These are phyloP conservation scores for Heliconius ismenius DNA, from an alignment of 2,888 invertebrate genomes.

Conservation along the genomic window DNA sequence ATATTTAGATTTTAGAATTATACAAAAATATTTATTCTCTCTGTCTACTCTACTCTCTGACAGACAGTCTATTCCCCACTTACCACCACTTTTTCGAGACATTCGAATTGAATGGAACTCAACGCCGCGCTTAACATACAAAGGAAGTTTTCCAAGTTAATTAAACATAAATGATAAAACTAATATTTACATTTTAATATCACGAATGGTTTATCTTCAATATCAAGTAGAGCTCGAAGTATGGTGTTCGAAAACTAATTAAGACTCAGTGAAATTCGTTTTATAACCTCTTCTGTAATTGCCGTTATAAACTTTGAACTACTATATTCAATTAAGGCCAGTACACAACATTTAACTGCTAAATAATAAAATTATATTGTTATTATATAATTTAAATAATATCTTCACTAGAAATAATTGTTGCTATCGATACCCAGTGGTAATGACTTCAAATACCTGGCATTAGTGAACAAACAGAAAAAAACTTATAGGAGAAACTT, in stretches of 20 bases:
- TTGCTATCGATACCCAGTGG: no score
- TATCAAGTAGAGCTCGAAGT: constrained; percentile 23
- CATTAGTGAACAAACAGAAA: no score
- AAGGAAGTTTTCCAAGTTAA: background rate
- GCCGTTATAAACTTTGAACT: constrained; percentile 33
- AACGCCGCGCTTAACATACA: background rate
- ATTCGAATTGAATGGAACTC: background rate
- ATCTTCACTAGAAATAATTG: no score
- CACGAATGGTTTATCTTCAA: background rate
- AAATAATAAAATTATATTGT: no score
- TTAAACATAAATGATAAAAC: background rate
- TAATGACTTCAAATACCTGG: no score
- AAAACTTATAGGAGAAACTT: no score
- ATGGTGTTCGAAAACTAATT: constrained; percentile 35
- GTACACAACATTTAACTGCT: constrained; percentile 8
- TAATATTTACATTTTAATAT: constrained; percentile 21
- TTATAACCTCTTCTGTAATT: constrained; percentile 37
- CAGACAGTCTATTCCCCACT: no score
- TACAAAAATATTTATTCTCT: background rate
- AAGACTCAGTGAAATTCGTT: constrained; percentile 38
- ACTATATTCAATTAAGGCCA: background rate
- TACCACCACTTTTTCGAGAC: no score
- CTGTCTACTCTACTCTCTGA: no score
- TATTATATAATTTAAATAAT: no score
- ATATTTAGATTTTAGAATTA: no score